These are phyloP conservation scores for Gymnopithys bicolor DNA, from an alignment of 2,797 vertebrate genomes.

Conservation along the genomic window DNA sequence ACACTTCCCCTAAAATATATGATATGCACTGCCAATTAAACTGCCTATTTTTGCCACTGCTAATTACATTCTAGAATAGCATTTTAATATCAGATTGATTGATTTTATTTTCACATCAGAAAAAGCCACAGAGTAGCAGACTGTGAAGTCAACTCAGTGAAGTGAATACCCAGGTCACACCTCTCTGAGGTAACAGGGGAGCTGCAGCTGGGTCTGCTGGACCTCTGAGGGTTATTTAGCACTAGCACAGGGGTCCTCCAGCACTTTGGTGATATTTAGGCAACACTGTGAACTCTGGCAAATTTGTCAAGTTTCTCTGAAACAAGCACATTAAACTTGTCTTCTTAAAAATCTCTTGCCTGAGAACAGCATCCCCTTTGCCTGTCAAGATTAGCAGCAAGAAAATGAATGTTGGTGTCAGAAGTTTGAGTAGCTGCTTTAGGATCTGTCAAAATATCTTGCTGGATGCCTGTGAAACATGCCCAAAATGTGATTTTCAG, in stretches of 20 bases:
- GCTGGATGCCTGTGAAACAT: slow-evolving; percentile 16
- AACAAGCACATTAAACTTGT: slow-evolving; percentile 1
- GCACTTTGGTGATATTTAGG: not conserved
- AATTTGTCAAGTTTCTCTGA: not conserved
- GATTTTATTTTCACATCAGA: not conserved
- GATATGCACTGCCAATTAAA: not conserved
- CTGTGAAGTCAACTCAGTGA: not conserved
- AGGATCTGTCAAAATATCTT: slow-evolving; percentile 52
- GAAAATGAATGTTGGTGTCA: slow-evolving; percentile 15
- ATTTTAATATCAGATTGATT: not conserved
- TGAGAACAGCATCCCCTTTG: slow-evolving; percentile 9
- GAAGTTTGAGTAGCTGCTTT: slow-evolving; percentile 42
- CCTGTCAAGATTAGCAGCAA: slow-evolving; percentile 42
- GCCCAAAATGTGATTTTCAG: slow-evolving; percentile 22
- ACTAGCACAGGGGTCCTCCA: not conserved
- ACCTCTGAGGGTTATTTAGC: not conserved
- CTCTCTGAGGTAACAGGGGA: not conserved
- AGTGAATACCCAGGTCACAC: not conserved
- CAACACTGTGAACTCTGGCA: not conserved
- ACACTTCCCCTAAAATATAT: not conserved
- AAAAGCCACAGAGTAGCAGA: not conserved
- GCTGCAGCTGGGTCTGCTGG: not conserved
- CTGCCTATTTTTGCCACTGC: not conserved
- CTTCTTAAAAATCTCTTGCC: slow-evolving; percentile 9
- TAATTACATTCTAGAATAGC: not conserved